Evolutionary conservation across 2,888 invertebrate species (phyloP), one percentile per base, ranked within the genome.

Genomic region (Drosophila cognata): DNA sequence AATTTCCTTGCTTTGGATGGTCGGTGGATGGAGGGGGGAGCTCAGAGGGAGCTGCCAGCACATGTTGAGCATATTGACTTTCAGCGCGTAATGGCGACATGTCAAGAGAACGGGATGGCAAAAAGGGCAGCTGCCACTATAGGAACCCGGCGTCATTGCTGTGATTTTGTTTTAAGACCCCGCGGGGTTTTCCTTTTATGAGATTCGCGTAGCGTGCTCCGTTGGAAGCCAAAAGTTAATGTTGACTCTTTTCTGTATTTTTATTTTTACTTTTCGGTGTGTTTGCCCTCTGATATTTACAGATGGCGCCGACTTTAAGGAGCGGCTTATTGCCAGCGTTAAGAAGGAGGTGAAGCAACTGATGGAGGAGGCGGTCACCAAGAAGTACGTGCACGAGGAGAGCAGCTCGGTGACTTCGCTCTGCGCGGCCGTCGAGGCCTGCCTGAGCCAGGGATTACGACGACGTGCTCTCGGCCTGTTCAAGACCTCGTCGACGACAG

Each of bases 311-410:
- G 95, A 96, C 89, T 95, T 95, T 94, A 96, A 96, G 93, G 96
- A 97, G 92, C 95, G 95, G 87, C 95, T 97, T 81, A 96, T 97
- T 77, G 95, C 96, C 52, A 95, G 95, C 77, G 97, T 97, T 60
- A 97, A 97, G 93, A 97, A 97, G 92, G 97, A 98, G 95, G 98
- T 98, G 64, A 99, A 99, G 92, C 97, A 98, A 93, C 96, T 99
- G 65, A 99, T 99, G 98, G 98, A 98, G 94, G 98, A 99, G 92
- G 97, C 98, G 25, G 98, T 98, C 18, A 98, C 98, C 18, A 95
- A 97, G 79, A 98, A 98, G 93, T 98, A 97, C 92, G 96, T 99
- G 10, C 97, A 98, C 92, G 98, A 98, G 93, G 98, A 98, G 88
- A 98, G 98, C 90, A 97, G 97, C 69, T 96, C 97, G 56, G 97